A percentile compares a stretch with the other conserved stretches of the same genome.
phyloP scores from a whole-genome alignment of 2,888 invertebrate genomes.

The Agrotis segetum region DNA sequence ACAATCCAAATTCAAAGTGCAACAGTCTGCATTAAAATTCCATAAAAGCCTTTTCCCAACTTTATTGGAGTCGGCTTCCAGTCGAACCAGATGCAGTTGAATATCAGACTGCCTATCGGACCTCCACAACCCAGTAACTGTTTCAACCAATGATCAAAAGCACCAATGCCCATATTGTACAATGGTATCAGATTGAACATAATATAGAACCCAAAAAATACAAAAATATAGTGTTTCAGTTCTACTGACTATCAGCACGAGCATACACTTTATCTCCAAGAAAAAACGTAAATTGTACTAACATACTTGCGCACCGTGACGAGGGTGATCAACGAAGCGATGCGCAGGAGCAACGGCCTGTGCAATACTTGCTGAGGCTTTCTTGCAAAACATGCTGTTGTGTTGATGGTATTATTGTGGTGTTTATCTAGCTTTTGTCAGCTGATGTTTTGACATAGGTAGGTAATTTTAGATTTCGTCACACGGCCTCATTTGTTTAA shows the following conservation, averaged over 20 bases:
- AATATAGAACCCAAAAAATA: too few species aligned
- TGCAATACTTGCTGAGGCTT: slow-evolving; percentile 69
- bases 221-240: not conserved
- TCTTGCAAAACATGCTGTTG: slow-evolving; percentile 61
- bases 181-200: not conserved
- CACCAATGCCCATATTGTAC: not conserved
- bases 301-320: slow-evolving; percentile 69
- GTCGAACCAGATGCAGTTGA: too few species aligned
- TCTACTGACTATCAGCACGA: slow-evolving; percentile 9
- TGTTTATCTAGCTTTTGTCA: not conserved
- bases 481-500: not conserved
- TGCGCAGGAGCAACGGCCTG: slow-evolving; percentile 73
- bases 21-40: not conserved
- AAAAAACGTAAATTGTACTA: slow-evolving; percentile 60
- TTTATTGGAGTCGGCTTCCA: too few species aligned
- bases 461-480: not conserved
- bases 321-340: slow-evolving; percentile 75
- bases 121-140: too few species aligned
- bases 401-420: slow-evolving; percentile 40
- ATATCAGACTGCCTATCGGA: too few species aligned
- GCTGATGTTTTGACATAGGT: not conserved
- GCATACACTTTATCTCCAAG: slow-evolving; percentile 42
- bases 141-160: not conserved
- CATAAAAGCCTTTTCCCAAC: too few species aligned
- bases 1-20: not conserved